Base-by-base conservation (phyloP, 2,797 vertebrate genomes). In the Mormyrus proboscirostris region DNA sequence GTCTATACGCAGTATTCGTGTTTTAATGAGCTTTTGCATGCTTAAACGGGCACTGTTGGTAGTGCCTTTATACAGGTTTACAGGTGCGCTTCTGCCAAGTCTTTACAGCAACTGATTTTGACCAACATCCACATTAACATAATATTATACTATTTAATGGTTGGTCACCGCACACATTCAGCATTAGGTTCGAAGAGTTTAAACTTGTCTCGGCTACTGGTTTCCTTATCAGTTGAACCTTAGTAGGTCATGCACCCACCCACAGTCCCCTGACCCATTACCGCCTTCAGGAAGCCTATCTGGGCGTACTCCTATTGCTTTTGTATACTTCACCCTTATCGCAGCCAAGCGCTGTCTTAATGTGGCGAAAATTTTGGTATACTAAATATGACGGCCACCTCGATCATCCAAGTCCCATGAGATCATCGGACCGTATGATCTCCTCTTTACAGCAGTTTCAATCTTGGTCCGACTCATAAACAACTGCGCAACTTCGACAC, bases 251-350 rank as follows among this genome's bases (percentile, higher is more conserved):
- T n/a, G 33, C 0, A 79, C 0, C 0, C 57, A 22, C n/a, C 44
- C 44, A 12, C 50, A 25, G 2, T 33, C 14, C 79, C 38, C 14
- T 4, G 22, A 12, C 7, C 25, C 53, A 49, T 49, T 49, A 84
- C 19, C 2, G 53, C 14, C n/a, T 62, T 49, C 88, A 33, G 79
- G 79, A 84, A 85, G 88, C 55, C 76, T n/a, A 85, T 57, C 51
- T 47, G 89, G 25, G 62, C 33, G 62, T 53, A 50, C 29, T 55
- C 65, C 22, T 25, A 41, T n/a, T 12, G 83, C 16, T 12, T 10
- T 53, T 89, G 82, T 85, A 29, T 44, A 25, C 57, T 86, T 87
- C 65, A 25, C 38, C 51, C 62, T 89, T 87, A 87, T 87, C 89
- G 47, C 86, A 57, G n/a, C 47, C 51, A 51, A 16, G 12, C 8